Base-by-base conservation (phyloP, 2,888 invertebrate genomes). In the Smittia aterrima region DNA sequence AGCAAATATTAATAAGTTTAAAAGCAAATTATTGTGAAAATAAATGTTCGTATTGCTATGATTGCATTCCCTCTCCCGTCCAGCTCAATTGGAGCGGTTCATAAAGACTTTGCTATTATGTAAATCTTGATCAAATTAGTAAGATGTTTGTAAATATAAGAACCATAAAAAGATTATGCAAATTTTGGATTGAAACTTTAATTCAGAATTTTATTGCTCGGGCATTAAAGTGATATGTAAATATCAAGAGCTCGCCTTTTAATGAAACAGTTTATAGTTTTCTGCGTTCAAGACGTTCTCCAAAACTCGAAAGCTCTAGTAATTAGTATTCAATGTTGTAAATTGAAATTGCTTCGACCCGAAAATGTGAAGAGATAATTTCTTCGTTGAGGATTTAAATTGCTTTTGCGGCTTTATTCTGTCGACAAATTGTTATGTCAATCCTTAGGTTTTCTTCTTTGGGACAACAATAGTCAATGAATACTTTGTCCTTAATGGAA, bases 111-210 rank as follows among this genome's bases (percentile, higher is more conserved):
- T 58, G 25, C 4, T 27, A 27, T 64, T 64, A 64, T 64, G 64
- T 64, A 64, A 66, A 66, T 66, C 40, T 66, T 66, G 25, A 66
- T 66, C 66, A 66, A 66, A 66, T 66, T 66, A 66, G 32, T 66
- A 25, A 9, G 20, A 38, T 32, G 6, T 38, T 66, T 66, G 32
- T 38, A 66, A 40, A 38, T 66, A 38, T 40, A 18, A 58, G 58
- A 20, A 22, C 40, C 66, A 40, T 66, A 66, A 66, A 66, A 66
- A 66, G 66, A 66, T 66, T 66, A 66, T 66, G 66, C 66, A 66
- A 66, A 66, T 66, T 66, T 40, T 22, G 58, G 9, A 18, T 22
- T 18, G 58, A 13, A 40, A 66, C n/a, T 66, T 40, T 66, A n/a
- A 40, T 25, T 66, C 16, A 62, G 18, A n/a, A 66, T 27, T 66